Percentiles rank a stretch among this genome's conserved stretches.
These are phyloP conservation scores for Phenganax marumi DNA, from an alignment of 92 coral and sea anemone genomes.

Conservation along the genomic window DNA sequence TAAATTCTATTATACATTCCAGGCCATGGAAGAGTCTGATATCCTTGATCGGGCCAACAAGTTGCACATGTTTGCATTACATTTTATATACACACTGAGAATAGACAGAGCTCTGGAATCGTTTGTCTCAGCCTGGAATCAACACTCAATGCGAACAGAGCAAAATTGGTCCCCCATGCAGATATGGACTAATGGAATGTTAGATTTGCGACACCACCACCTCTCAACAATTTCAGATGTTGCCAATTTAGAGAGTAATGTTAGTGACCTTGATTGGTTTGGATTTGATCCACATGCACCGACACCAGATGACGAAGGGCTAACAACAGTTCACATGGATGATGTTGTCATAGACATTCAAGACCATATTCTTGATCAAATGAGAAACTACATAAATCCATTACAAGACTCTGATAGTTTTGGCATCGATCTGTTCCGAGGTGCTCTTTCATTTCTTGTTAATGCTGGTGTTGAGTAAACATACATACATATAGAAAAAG, in stretches of 20 bases:
- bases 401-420: no score
- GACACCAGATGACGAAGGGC: conserved; percentile 53
- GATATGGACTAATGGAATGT: conserved; percentile 47
- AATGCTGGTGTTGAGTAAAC: no score
- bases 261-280: conserved; percentile 40
- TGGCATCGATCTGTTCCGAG: no score
- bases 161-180: conserved; percentile 35
- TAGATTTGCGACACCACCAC: conserved; percentile 49
- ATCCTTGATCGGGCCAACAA: conserved; percentile 43
- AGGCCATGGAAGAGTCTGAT: conserved; percentile 55
- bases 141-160: conserved; percentile 45
- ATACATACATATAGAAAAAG: no score
- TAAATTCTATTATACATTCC: conserved; percentile 53
- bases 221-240: conserved; percentile 50
- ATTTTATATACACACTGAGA: conserved; percentile 34
- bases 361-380: no score
- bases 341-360: conserved; percentile 38
- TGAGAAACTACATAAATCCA: no score
- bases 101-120: conserved; percentile 46
- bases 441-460: no score
- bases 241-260: conserved; percentile 3
- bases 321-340: conserved; percentile 46
- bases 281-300: conserved; percentile 55
- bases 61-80: conserved; percentile 46
- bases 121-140: conserved; percentile 61